A percentile compares a stretch with the other conserved stretches of the same genome.
These are phyloP conservation scores for Scartelaos histophorus DNA, from an alignment of 2,113 vertebrate species.

Conservation along the genomic window DNA sequence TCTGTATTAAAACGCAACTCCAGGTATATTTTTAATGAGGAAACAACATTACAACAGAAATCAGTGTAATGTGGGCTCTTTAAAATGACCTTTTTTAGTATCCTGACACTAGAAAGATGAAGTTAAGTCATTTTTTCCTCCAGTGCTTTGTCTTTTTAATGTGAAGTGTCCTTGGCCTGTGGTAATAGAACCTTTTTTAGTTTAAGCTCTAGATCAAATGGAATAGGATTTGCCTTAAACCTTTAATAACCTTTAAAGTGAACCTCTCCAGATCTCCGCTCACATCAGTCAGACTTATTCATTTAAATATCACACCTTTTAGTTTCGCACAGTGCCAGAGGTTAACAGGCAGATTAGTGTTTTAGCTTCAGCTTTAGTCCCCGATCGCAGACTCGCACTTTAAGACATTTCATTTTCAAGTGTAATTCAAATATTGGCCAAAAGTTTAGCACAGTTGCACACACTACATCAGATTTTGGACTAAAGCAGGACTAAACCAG, in stretches of 20 bases:
- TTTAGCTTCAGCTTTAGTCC: slow-evolving; percentile 30
- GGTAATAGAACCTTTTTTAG: slow-evolving; percentile 7
- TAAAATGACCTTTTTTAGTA: too few relatives aligned
- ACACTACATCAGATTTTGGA: too few relatives aligned
- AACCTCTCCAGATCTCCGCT: neutral
- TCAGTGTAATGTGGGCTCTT: too few relatives aligned
- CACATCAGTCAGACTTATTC: slow-evolving; percentile 2
- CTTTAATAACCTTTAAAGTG: slow-evolving; percentile 5
- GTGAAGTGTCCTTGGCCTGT: neutral
- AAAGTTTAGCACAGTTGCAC: neutral
- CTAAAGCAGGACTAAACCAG: neutral
- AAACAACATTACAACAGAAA: too few relatives aligned
- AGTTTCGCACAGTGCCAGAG: slow-evolving; percentile 20
- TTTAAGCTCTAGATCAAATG: neutral
- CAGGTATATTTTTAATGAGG: too few relatives aligned
- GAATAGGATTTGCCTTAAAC: neutral
- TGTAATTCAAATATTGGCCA: neutral
- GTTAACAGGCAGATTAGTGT: slow-evolving; percentile 32
- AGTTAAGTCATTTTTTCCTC: neutral
- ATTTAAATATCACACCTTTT: slow-evolving; percentile 23
- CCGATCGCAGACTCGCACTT: slow-evolving; percentile 21
- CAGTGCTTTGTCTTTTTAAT: neutral
- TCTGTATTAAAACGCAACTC: too few relatives aligned
- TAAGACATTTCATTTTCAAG: neutral
- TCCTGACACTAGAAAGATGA: too few relatives aligned